These are phyloP conservation scores for Pseudochirops corinnae DNA, from an alignment of 2,797 vertebrate species.

Conservation along the genomic window DNA sequence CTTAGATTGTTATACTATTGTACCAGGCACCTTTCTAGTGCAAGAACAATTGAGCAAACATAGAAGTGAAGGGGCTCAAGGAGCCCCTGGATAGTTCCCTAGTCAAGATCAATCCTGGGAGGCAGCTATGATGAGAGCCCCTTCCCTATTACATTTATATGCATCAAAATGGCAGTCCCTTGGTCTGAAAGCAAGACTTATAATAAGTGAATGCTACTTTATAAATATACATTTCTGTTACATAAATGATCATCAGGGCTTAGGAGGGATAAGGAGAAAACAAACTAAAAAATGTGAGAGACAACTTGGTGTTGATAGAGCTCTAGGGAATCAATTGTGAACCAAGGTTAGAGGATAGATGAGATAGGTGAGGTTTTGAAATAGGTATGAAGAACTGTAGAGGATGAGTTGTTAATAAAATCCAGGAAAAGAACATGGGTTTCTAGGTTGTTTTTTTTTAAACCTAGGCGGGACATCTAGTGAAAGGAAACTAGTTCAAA, in stretches of 20 bases:
- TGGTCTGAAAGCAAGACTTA: background rate
- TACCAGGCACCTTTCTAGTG: background rate
- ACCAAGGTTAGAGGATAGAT: background rate
- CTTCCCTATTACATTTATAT: background rate
- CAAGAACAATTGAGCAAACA: background rate
- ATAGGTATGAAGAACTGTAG: background rate
- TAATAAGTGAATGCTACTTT: background rate
- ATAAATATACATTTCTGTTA: background rate
- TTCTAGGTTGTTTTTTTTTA: background rate
- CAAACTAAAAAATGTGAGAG: background rate
- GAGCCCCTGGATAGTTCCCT: background rate
- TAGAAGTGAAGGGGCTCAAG: background rate
- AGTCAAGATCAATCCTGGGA: background rate
- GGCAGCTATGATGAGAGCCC: background rate
- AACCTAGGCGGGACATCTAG: background rate
- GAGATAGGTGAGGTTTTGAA: background rate
- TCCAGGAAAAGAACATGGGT: background rate
- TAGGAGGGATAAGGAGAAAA: background rate
- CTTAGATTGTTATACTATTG: background rate
- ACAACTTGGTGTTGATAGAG: background rate
- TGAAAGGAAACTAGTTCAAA: background rate
- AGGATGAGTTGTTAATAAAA: background rate
- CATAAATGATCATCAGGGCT: background rate
- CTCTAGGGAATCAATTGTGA: background rate
- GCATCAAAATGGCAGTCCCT: background rate